phyloP scores from a whole-genome alignment of 2,113 vertebrate genomes.

The Sinocyclocheilus rhinocerous region DNA sequence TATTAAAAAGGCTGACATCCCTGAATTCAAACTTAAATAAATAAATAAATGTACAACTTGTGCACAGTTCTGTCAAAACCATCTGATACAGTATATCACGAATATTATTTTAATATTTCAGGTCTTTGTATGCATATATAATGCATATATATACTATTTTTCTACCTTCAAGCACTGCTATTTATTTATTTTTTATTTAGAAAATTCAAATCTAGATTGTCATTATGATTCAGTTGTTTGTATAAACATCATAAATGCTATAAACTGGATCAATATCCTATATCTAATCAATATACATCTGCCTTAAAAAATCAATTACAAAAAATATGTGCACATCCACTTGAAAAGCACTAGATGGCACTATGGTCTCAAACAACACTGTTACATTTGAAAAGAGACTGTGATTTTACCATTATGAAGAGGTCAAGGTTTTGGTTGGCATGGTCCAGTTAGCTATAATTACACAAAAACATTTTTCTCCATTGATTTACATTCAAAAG shows the following conservation, averaged over 20 bases:
- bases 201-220: background rate
- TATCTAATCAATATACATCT: background rate
- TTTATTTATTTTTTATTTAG: no score
- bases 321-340: background rate
- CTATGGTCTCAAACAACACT: background rate
- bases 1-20: background rate
- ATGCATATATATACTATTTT: no score
- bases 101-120: no score
- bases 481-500: background rate
- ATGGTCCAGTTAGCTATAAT: background rate
- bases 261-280: background rate
- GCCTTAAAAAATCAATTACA: background rate
- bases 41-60: background rate
- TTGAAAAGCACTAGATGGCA: background rate
- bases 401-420: background rate
- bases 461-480: background rate
- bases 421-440: background rate
- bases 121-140: no score
- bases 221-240: background rate
- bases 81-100: background rate
- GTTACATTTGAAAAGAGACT: background rate
- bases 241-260: background rate
- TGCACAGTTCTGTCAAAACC: background rate
- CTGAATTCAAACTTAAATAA: background rate
- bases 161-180: no score